Base-by-base conservation (phyloP, 2,113 vertebrate genomes). In the Mesocricetus auratus region DNA sequence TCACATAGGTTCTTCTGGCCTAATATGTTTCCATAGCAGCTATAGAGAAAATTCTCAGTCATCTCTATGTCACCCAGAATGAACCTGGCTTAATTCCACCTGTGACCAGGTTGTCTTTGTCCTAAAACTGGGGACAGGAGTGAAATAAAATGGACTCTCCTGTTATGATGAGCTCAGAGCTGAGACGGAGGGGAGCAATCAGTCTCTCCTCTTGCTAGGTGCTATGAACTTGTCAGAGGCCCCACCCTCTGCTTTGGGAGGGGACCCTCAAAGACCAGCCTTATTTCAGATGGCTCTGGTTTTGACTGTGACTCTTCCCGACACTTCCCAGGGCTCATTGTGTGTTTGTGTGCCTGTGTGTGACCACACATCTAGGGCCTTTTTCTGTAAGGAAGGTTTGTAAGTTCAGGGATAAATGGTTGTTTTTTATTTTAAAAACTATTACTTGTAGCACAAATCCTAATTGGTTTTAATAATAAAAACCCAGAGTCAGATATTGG, bases 331-430 rank as follows among this genome's bases (percentile, higher is more conserved):
- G 13, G n/a, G 69, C 11, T 36, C 39, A 19, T 0, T 66, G 33
- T 1, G 64, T 9, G 9, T 75, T 33, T 86, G 39, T 62, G 42
- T 42, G 36, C 17, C 19, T 53, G 21, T 60, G 50, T 58, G 22
- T 68, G 31, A 3, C 2, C 39, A 4, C 3, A 11, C 0, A 7
- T 42, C 13, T 56, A 58, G 22, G 11, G 5, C 9, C 3, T 7
- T 39, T 11, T 86, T 90, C 91, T 16, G 74, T 33, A 73, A 78
- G 68, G 2, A 21, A 13, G 11, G 39, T 12, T 81, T 88, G 73
- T 64, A 9, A 89, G 7, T 87, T 68, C 45, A 73, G 89, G 17
- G n/a, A 42, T 62, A 83, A 83, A 19, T 47, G 39, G 31, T 10
- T 33, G 31, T 33, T 26, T 85, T 45, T 85, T 64, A 16, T 45